Evolutionary conservation across 2,797 vertebrate species (phyloP).

Genomic region (Falco peregrinus): DNA sequence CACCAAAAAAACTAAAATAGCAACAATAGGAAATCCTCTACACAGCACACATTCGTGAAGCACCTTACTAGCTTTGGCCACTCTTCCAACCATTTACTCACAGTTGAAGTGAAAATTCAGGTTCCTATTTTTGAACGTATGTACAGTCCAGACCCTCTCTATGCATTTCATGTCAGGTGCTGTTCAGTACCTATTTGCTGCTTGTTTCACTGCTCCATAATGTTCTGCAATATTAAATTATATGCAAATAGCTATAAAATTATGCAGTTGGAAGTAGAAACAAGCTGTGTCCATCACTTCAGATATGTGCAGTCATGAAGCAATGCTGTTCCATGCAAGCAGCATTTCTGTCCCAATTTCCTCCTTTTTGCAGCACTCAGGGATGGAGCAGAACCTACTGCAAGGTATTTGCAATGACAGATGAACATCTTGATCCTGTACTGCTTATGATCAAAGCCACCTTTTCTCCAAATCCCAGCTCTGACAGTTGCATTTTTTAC

Average conservation of each 20-base stretch:
- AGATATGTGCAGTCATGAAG: background rate
- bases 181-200: background rate
- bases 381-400: background rate
- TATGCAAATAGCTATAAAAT: background rate
- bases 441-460: background rate
- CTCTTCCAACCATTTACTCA: background rate
- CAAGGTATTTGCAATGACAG: background rate
- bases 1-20: background rate
- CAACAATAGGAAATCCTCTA: background rate
- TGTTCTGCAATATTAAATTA: background rate
- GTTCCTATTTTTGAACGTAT: background rate
- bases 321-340: background rate
- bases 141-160: background rate
- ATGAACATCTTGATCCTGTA: background rate
- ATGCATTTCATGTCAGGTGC: background rate
- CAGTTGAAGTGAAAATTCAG: background rate
- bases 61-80: background rate
- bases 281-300: background rate
- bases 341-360: background rate
- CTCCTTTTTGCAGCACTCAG: rapidly evolving
- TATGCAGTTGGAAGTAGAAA: background rate
- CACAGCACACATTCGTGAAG: background rate
- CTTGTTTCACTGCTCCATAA: background rate
- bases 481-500: background rate
- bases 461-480: background rate